Base-by-base conservation (phyloP, 1,140 invertebrate species). In the Trinorchestia longiramus region DNA sequence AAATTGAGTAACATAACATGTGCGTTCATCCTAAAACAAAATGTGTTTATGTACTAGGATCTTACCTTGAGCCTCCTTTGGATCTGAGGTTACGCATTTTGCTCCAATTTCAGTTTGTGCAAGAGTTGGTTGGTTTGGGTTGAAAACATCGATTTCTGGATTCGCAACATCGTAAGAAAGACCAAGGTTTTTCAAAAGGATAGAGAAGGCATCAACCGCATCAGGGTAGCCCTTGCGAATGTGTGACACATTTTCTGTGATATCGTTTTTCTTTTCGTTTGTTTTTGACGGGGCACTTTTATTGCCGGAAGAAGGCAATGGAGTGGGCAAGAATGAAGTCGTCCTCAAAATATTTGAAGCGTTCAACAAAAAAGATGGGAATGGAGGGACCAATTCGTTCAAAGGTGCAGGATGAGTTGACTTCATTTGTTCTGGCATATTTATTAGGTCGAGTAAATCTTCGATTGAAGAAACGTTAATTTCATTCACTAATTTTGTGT, bases 21-120 rank as follows among this genome's bases (percentile, higher is more conserved):
- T n/a, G n/a, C n/a, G n/a, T n/a, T n/a, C n/a, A 53, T 53, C 19
- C 47, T 53, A 77, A 11, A 19, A 23, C 11, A 90, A 42, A 42
- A 90, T 90, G 28, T 42, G 88, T 19, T 90, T 42, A 3, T 42
- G 11, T 41, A 19, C 4, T 90, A n/a, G n/a, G n/a, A n/a, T 45
- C 92, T 94, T 45, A 94, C 92, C 92, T 40, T 94, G 92, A 42
- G 43, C 92, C 40, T 94, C 92, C 44, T 94, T 94, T 94, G 92
- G 43, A 36, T 94, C 92, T 43, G 92, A 44, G 47, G 92, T 94
- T 23, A 94, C 44, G 40, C 92, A 94, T 40, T 94, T 94, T 94
- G 43, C 92, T 94, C 92, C 92, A 94, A 94, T 40, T 94, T 94
- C 43, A 4, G 92, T 45, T 40, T 94, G 92, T 8, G 44, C 43